phyloP scores from a whole-genome alignment of 2,888 invertebrate genomes.

The Lepidocyrtinus sp. region DNA sequence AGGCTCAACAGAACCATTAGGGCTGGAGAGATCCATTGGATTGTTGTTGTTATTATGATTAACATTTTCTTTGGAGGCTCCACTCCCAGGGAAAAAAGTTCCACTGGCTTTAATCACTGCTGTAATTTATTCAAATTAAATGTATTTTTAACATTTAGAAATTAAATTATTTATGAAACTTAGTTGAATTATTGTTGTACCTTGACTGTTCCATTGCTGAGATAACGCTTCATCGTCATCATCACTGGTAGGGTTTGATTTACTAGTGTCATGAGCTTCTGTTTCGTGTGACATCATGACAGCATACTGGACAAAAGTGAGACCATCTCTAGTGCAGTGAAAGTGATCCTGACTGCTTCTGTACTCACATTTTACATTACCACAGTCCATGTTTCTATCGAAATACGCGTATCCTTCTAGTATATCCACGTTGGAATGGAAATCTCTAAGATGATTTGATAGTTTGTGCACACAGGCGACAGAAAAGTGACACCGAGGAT shows the following conservation, averaged over 20 bases:
- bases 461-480: slow-evolving; percentile 85
- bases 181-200: slow-evolving; percentile 49
- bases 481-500: slow-evolving; percentile 83
- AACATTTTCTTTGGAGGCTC: slow-evolving; percentile 72
- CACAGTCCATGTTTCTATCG: slow-evolving; percentile 82
- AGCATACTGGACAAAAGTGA: slow-evolving; percentile 81
- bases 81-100: slow-evolving; percentile 89
- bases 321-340: slow-evolving; percentile 82
- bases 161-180: too few relatives aligned
- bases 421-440: slow-evolving; percentile 86
- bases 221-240: slow-evolving; percentile 70
- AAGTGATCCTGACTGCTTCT: slow-evolving; percentile 75
- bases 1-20: slow-evolving; percentile 65
- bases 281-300: slow-evolving; percentile 83
- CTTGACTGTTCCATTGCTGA: slow-evolving; percentile 64
- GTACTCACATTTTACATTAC: slow-evolving; percentile 76
- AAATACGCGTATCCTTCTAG: slow-evolving; percentile 90
- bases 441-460: slow-evolving; percentile 88
- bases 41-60: slow-evolving; percentile 57
- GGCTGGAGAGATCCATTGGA: slow-evolving; percentile 68
- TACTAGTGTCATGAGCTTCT: slow-evolving; percentile 72
- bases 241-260: slow-evolving; percentile 71
- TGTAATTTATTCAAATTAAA: background rate
- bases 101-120: slow-evolving; percentile 94
- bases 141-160: background rate